Base-by-base conservation (phyloP, 2,797 vertebrate genomes). In the Gorsachius magnificus region DNA sequence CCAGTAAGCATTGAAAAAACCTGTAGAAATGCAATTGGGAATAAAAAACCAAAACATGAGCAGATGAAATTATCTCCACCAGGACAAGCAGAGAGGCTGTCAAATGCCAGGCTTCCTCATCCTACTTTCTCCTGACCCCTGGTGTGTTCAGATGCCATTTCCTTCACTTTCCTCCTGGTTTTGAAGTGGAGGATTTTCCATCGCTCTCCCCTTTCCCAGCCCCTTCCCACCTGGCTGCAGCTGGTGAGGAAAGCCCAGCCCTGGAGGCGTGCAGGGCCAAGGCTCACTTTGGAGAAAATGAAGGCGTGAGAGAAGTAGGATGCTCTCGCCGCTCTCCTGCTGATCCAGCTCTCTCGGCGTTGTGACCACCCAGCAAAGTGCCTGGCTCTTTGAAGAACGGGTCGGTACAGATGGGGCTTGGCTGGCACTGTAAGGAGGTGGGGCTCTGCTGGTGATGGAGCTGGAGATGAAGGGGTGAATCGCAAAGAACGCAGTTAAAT, bases 311-410 rank as follows among this genome's bases (percentile, higher is more conserved):
- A 70, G 46, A 78, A 92, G 36, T 9, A n/a, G 68, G 43, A 56
- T 78, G 71, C 6, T 79, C 8, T 60, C 17, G 16, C 26, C 77
- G 64, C 51, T 70, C 13, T 90, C 35, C 38, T 16, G 22, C 51
- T 0, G 1, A 45, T 33, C 19, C 51, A 33, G 35, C 35, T 51
- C 53, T 69, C 56, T 43, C 0, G 0, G 45, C 35, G 4, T 28
- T 76, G 24, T 1, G 3, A 20, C 48, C 11, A 3, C 29, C 63
- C 50, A 43, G 78, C 63, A 69, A 65, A 86, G 61, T 3, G 3
- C 57, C 57, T 57, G 61, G 50, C 29, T 65, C 41, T 80, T 51
- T 64, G 71, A 61, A 31, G 43, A 31, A 50, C 0, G 0, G 2
- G 12, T 48, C 0, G 4, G 43, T 51, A 13, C 2, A 50, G n/a